Conservation (phyloP, 1,140 invertebrate genomes). For the Thalassaphorura encarpata region DNA sequence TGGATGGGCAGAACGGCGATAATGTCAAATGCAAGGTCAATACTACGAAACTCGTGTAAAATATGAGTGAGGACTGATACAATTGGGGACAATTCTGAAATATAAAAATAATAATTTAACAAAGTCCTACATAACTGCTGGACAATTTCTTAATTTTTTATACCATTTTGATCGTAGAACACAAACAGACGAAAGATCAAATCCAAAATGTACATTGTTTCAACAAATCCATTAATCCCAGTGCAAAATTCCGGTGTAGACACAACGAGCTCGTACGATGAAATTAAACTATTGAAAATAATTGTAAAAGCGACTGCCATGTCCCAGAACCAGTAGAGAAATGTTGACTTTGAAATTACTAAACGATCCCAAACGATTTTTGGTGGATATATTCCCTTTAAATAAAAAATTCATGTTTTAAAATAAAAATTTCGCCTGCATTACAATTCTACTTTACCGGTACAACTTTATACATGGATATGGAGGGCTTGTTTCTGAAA, state of each 20-base stretch:
- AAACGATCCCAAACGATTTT: too few species aligned
- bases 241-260: neutral
- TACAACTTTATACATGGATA: neutral
- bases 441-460: neutral
- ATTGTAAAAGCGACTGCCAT: too few species aligned
- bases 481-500: neutral
- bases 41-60: neutral
- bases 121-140: too few species aligned
- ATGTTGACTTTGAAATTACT: too few species aligned
- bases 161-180: constrained; percentile 3
- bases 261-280: too few species aligned
- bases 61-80: neutral
- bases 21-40: neutral
- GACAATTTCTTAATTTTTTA: neutral
- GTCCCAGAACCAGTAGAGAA: too few species aligned
- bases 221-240: neutral
- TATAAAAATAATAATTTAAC: neutral
- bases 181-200: constrained; percentile 9
- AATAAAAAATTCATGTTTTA: too few species aligned
- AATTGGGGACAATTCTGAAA: neutral
- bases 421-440: too few species aligned
- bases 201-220: constrained; percentile 6
- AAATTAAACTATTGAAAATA: too few species aligned
- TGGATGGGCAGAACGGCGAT: constrained; percentile 10
- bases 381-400: too few species aligned